A percentile compares a stretch with the other conserved stretches of the same genome.
Evolutionary conservation across 2,113 vertebrate species (phyloP).

Genomic region (Larimichthys polyactis): DNA sequence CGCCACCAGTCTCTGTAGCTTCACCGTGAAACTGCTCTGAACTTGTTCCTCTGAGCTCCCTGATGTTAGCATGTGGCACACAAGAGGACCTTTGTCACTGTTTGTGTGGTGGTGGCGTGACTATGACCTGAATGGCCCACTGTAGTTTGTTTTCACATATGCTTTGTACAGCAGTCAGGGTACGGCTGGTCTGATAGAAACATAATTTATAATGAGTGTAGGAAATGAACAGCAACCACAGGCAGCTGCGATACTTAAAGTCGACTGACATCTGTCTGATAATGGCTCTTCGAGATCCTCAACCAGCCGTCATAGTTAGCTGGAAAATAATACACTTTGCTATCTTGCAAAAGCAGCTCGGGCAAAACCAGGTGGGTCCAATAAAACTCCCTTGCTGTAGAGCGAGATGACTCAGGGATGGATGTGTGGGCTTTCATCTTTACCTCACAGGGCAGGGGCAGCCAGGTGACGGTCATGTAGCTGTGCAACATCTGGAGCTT

Average conservation of each 20-base stretch:
- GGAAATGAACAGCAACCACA: conserved; percentile 14
- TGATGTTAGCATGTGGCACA: conserved; percentile 26
- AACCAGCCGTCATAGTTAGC: neutral
- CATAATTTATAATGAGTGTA: conserved; percentile 13
- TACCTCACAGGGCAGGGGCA: conserved; percentile 91
- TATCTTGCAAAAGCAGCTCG: neutral
- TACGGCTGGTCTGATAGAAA: conserved; percentile 4
- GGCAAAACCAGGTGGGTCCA: neutral
- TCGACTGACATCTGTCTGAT: neutral
- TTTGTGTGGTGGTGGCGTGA: conserved; percentile 7
- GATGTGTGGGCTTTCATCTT: conserved; percentile 75
- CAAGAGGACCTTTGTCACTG: conserved; percentile 57
- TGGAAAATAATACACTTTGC: neutral
- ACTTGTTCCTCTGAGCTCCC: conserved; percentile 12
- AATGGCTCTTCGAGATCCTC: neutral
- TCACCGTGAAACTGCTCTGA: conserved; percentile 5
- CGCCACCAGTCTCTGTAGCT: neutral
- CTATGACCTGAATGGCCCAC: conserved; percentile 39
- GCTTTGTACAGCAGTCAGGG: conserved; percentile 19
- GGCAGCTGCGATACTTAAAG: neutral
- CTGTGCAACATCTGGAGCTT: conserved; percentile 95
- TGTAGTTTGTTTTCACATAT: conserved; percentile 41
- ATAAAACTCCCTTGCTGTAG: neutral
- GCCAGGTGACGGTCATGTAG: conserved; percentile 97
- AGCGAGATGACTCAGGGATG: neutral